These are phyloP conservation scores for Melanaphis sacchari DNA, from an alignment of 1,140 invertebrate species.

Conservation along the genomic window DNA sequence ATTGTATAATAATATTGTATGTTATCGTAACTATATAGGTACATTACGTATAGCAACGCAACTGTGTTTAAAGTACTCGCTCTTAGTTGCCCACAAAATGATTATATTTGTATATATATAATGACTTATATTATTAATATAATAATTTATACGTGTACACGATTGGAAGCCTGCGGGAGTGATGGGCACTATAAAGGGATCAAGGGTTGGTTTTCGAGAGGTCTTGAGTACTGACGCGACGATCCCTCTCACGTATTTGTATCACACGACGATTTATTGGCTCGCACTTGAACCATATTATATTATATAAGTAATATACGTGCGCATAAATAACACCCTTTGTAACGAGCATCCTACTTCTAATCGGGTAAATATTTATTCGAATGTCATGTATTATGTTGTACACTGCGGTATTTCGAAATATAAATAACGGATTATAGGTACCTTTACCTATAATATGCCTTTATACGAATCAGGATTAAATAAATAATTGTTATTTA, in stretches of 20 bases:
- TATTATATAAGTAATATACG: neutral
- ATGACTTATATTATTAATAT: constrained; percentile 1
- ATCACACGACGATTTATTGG: constrained; percentile 12
- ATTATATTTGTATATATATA: neutral
- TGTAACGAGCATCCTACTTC: neutral
- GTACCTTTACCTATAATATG: neutral
- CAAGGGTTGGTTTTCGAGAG: neutral
- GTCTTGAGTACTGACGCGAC: neutral
- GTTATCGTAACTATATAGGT: neutral
- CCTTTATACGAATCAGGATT: neutral
- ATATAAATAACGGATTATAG: neutral
- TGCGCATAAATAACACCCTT: neutral
- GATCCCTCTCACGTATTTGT: neutral
- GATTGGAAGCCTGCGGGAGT: neutral
- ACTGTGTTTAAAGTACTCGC: neutral
- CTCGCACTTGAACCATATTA: neutral
- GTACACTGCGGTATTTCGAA: neutral
- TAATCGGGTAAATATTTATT: neutral
- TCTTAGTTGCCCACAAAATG: neutral
- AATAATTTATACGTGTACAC: neutral
- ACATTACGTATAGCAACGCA: neutral
- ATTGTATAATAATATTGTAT: neutral
- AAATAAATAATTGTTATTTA: neutral
- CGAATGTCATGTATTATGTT: neutral
- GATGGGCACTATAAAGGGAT: neutral